A percentile compares a stretch with the other conserved stretches of the same genome.
Conservation (phyloP, 2,888 invertebrate genomes). For the Parnassius apollo region DNA sequence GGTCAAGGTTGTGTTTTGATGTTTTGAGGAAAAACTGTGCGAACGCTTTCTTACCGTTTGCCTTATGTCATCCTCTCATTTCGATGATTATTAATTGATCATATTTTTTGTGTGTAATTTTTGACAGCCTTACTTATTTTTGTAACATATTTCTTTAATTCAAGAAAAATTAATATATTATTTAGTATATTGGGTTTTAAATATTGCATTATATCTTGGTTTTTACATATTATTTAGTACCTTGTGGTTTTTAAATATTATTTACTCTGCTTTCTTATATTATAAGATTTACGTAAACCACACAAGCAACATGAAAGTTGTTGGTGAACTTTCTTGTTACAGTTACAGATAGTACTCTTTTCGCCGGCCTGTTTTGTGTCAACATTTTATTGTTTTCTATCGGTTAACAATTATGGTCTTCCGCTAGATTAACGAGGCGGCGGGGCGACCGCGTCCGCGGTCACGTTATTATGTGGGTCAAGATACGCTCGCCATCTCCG, state of each 20-base stretch:
- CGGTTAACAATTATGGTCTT: constrained; percentile 55
- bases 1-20: constrained; percentile 74
- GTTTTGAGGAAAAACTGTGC: constrained; percentile 49
- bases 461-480: constrained; percentile 69
- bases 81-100: neutral
- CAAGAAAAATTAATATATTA: no score
- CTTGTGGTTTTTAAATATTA: no score
- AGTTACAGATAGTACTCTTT: constrained; percentile 7
- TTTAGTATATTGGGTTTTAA: no score
- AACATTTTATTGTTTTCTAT: constrained; percentile 38
- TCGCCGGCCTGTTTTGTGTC: constrained; percentile 14
- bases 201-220: no score
- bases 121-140: no score
- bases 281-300: no score
- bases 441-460: constrained; percentile 56
- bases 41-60: constrained; percentile 35
- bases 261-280: no score
- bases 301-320: no score
- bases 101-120: no score
- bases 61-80: constrained; percentile 33
- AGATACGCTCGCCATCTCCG: constrained; percentile 47
- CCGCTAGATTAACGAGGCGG: constrained; percentile 49
- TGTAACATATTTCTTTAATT: no score
- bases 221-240: no score
- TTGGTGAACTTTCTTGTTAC: constrained; percentile 18